Conservation (phyloP, 2,797 vertebrate species). For the Urophycis tenuis region DNA sequence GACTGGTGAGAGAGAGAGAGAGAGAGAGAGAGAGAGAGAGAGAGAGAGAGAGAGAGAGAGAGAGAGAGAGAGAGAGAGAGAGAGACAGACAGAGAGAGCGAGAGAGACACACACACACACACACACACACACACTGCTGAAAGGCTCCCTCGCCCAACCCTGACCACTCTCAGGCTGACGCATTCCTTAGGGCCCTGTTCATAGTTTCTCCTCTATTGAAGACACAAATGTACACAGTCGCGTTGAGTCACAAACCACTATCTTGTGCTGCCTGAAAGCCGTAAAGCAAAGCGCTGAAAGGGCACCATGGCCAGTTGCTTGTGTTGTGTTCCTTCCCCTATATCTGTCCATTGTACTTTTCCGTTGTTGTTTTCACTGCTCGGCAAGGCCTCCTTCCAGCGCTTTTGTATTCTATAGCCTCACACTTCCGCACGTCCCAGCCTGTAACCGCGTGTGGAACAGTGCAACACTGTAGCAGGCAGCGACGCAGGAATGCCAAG, state of each 20-base stretch:
- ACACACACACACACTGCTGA: neutral
- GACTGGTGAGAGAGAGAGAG: constrained; percentile 25
- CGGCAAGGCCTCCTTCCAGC: constrained; percentile 21
- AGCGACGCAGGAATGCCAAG: constrained; percentile 28
- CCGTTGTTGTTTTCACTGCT: constrained; percentile 5
- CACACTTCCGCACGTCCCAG: constrained; percentile 35
- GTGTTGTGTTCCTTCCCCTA: constrained; percentile 11
- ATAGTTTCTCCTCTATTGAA: constrained; percentile 12
- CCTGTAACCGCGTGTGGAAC: neutral
- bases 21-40: no score
- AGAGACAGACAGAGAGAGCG: no score
- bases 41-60: no score
- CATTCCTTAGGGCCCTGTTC: constrained; percentile 19
- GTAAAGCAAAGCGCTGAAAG: neutral
- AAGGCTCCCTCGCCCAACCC: constrained; percentile 17
- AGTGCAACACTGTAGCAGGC: constrained; percentile 31
- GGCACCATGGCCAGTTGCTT: constrained; percentile 25
- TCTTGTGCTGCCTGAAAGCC: neutral
- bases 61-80: no score
- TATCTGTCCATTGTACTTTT: neutral
- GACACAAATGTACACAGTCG: constrained; percentile 23
- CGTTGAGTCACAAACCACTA: neutral
- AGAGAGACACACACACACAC: no score
- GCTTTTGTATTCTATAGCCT: constrained; percentile 38
- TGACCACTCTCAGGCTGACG: constrained; percentile 24